phyloP scores from a whole-genome alignment of 2,113 vertebrate species.

The Parotia lawesii region DNA sequence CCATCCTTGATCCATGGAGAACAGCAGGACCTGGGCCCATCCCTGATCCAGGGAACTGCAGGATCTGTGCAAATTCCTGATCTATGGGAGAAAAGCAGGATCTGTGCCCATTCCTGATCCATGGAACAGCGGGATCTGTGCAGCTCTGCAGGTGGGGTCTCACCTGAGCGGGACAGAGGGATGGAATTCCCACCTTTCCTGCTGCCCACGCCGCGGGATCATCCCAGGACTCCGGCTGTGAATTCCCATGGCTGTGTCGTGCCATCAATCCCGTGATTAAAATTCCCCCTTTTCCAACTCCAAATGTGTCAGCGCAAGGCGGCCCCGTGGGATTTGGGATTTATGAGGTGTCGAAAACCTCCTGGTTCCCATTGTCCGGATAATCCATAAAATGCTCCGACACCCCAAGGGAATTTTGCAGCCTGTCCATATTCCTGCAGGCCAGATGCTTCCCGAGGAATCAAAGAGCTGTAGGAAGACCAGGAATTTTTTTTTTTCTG shows the following conservation, averaged over 20 bases:
- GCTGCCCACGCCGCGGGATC: accelerated
- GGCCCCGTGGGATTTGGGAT: background rate
- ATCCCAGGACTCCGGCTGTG: background rate
- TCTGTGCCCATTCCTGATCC: background rate
- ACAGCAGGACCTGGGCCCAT: too few relatives aligned
- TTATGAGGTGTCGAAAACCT: background rate
- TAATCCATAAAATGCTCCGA: background rate
- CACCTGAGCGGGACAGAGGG: accelerated
- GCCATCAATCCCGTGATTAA: background rate
- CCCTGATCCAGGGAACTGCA: background rate
- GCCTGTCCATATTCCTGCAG: background rate
- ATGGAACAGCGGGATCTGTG: accelerated
- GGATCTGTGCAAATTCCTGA: background rate
- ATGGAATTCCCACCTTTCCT: background rate
- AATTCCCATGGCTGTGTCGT: background rate
- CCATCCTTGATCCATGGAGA: too few relatives aligned
- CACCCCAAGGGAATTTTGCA: background rate
- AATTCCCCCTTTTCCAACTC: background rate
- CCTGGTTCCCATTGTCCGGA: background rate
- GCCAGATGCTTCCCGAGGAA: background rate
- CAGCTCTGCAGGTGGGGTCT: background rate
- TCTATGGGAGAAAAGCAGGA: accelerated
- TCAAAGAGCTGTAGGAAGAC: background rate
- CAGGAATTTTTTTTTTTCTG: background rate
- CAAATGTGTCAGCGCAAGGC: accelerated